Base-by-base conservation (phyloP, 2,888 invertebrate genomes). In the Drosophila lacicola region DNA sequence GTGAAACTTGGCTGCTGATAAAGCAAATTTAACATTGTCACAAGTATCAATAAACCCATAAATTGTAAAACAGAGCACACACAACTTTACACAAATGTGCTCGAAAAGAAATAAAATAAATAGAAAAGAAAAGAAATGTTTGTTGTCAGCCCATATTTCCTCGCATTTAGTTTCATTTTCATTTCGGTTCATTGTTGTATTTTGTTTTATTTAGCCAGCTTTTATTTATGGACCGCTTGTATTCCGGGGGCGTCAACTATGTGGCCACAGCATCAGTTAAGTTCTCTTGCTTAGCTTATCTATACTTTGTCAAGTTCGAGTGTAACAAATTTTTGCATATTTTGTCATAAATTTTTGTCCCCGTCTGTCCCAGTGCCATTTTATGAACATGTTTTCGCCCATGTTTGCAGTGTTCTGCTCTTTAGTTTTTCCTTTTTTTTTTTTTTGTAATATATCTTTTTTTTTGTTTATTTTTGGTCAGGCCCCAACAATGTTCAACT, bases 1-100 rank as follows among this genome's bases (percentile, higher is more conserved):
- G 41, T 34, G 11, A 37, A 57, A 51, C 42, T 75, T 44, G 41
- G 13, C 42, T 67, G 74, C 74, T 77, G 77, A 74, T 71, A 67
- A 71, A 62, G 72, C 72, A 63, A 62, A 71, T 74, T 71, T 58
- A 46, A 44, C 46, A 54, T 51, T 57, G 29, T 45, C 42, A 9
- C 45, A 70, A 70, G 78, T 81, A 87, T 83, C 87, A 87, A 87
- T 87, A 84, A 87, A 70, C 87, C 64, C 87, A 87, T 82, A 82
- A 82, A 82, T 82, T 82, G 64, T 36, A 73, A 70, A 74, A 42
- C 54, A 53, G 36, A 66, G 46, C 51, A 50, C 50, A 51, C 47
- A 51, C 6, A 68, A 50, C 47, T 68, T 64, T 54, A 37, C 46
- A 70, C 46, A 61, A 62, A 45, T 45, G 45, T 45, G 46, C 46